Evolutionary conservation across 2,888 invertebrate genomes (phyloP), one percentile per base, ranked within the genome.

Genomic region (Trichacis sp.): DNA sequence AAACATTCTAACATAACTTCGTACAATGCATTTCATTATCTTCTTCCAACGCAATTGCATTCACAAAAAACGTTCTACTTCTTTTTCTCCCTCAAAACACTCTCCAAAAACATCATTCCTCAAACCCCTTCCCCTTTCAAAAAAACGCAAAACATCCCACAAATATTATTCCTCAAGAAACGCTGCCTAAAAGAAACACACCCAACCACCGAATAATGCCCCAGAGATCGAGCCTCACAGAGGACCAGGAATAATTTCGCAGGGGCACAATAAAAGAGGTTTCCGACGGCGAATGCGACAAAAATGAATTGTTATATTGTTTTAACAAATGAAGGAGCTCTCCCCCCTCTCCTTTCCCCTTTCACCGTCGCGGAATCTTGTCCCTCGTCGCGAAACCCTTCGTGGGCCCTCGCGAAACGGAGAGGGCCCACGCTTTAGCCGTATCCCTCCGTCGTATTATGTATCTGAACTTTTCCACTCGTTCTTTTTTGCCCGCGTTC

Each of bases 251-350:
- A 40, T 6, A 40, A 40, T 15, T 40, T 40, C 4, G 4, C 9
- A 4, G 15, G 40, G 50, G 73, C 70, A 70, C 77, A 77, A 78
- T 79, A 76, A 78, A 77, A 76, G 71, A 63, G 69, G n/a, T n/a
- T 68, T 72, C 74, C 73, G 78, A 76, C 75, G 73, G 75, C 72
- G 77, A 68, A 78, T 79, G 80, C 77, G 80, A 78, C 79, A 79
- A 80, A 81, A 82, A 82, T 80, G 78, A 82, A 82, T 81, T 78
- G 80, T 81, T 79, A 79, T 79, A 81, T 81, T 79, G 79, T 81
- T 78, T 81, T 73, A 81, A 82, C 80, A 81, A 82, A 82, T 81
- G 81, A 82, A 80, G 77, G 74, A 64, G 73, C 74, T 70, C 67
- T 71, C 70, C 68, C 66, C 67, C 71, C 70, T 69, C 66, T 70